Base-by-base conservation (phyloP, 2,888 invertebrate genomes). In the Mamestra brassicae region DNA sequence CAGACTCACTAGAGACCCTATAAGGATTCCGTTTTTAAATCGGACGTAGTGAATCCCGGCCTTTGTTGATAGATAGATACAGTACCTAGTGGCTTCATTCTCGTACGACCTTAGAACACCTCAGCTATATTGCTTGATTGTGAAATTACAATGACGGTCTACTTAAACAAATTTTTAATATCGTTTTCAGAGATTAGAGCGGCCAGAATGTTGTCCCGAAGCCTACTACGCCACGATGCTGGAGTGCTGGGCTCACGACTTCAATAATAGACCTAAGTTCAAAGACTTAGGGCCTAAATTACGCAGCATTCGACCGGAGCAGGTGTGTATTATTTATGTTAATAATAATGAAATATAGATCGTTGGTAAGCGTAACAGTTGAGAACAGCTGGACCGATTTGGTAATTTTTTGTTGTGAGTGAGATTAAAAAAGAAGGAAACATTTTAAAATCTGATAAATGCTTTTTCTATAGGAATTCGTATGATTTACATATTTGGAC, bases 191-290 rank as follows among this genome's bases (percentile, higher is more conserved):
- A 97, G 99, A 78, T 95, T 99, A 82, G 99, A 99, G 90, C 98
- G 98, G 86, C 99, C 99, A 0, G 99, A 99, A 89, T 98, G 98
- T 90, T 99, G 99, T 91, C 99, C 99, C 0, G 98, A 98, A 85
- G 99, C 99, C 58, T 99, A 99, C 93, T 99, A 99, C 92, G 97
- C 97, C 11, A 95, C 99, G 15, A 99, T 99, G 99, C 97, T 98
- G 85, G 98, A 99, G 91, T 99, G 99, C 93, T 99, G 99, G 99
- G 97, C 98, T 77, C 99, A 99, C 91, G 99, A 99, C 87, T 98
- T 99, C 0, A 97, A 97, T 54, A 97, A 98, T 84, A 96, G 99
- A 78, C 99, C 99, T 0, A 98, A 98, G 79, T 99, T 99, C 93
- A 97, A 97, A 66, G 99, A 99, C 82, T 97, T 99, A 42, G 97